Evolutionary conservation across 2,797 vertebrate genomes (phyloP), one percentile per base, ranked within the genome.

Genomic region (Gallinago stenura): DNA sequence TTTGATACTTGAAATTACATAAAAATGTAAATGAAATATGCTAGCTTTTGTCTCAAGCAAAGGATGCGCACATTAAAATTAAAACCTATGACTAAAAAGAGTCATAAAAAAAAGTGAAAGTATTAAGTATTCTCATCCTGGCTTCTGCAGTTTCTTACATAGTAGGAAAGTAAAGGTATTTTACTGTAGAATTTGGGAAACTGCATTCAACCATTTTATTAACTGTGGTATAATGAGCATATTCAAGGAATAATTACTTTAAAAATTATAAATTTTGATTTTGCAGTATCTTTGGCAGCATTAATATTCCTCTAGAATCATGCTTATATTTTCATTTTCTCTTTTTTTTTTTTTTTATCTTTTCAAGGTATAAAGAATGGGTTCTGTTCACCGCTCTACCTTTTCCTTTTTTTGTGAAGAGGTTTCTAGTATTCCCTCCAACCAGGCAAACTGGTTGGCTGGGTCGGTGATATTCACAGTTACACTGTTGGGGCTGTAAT

Each of bases 391-490:
- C 51, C 50, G 39, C 11, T 76, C 21, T 93, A 99, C 99, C 98
- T 98, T 98, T 92, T 99, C 98, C 7, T 97, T 92, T 82, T 97
- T 98, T 73, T 98, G 97, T 54, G 91, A 97, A 90, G 98, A 98
- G 31, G 45, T 75, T 92, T 98, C 97, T 93, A 99, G 94, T 11
- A 98, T 98, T 24, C 91, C 92, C 96, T 99, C 98, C 82, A 99
- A 97, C 99, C 99, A 99, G 75, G 97, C 93, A 79, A 98, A 98
- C 95, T 99, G 99, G 81, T 98, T 98, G 3, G 99, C 99, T 18
- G 99, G 99, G 94, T 99, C 99, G 5, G 98, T 99, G 95, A 98
- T 95, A 97, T 99, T 99, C 39, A 90, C 39, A 0, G 99, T 99
- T 93, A 96, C 96, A 10, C 96, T 62, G 92, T 99, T 97, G 5